Evolutionary conservation across 2,797 vertebrate genomes (phyloP), one percentile per base, ranked within the genome.

Genomic region (Peromyscus melanophrys): DNA sequence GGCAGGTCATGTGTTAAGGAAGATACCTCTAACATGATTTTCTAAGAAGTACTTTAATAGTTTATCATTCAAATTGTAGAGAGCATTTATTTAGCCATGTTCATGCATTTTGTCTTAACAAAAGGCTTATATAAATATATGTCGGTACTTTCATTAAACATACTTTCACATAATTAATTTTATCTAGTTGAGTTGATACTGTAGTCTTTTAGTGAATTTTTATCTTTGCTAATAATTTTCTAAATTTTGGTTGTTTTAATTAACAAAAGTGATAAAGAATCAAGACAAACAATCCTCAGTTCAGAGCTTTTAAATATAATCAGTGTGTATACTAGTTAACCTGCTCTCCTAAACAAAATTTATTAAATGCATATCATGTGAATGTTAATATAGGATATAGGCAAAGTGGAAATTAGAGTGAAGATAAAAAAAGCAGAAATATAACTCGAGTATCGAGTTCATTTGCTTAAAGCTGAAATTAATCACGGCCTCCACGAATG

Each of bases 271-370:
- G 29, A 46, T 6, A 57, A 57, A 19, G 10, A 52, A 55, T 65
- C 1, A 11, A 77, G 61, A 8, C 1, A 76, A 78, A n/a, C 11
- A 90, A 75, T 19, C 1, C 27, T 59, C 29, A 6, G 76, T 87
- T 87, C 23, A 25, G 10, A n/a, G 6, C 3, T 77, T 92, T 83
- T 86, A 52, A 46, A 95, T 57, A 85, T 55, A 81, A 57, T 82
- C 55, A 49, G 1, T 82, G 11, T 67, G 4, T 52, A 65, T 9
- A 87, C 84, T 92, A 89, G 81, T 1, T 49, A 71, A 49, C 37
- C 27, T 89, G 90, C 87, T 96, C 21, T 52, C 16, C 63, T 83
- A 96, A 96, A 94, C 90, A 7, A 34, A 27, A 52, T 0, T 1
- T 81, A 55, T 81, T 34, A 65, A 92, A 86, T 77, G 2, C 17